phyloP scores from a whole-genome alignment of 2,888 invertebrate genomes.

The Entomobrya multifasciata region DNA sequence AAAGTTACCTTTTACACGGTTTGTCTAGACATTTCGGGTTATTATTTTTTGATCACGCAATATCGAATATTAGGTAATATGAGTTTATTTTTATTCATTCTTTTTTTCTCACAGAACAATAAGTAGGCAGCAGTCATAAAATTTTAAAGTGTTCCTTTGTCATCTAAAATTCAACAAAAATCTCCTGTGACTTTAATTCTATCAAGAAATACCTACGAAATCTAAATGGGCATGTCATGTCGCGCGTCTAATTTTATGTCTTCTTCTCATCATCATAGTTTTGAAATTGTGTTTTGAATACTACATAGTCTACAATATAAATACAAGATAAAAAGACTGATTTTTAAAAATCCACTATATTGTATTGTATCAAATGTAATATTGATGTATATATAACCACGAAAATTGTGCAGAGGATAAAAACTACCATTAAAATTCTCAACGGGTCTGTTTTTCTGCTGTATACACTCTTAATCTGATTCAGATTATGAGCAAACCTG shows the following conservation, averaged over 20 bases:
- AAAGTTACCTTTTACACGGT: too few species aligned
- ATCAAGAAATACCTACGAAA: neutral
- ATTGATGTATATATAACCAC: neutral
- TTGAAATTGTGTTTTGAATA: neutral
- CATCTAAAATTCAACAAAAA: neutral
- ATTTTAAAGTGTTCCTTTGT: neutral
- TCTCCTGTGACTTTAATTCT: conserved; percentile 21
- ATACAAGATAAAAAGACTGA: neutral
- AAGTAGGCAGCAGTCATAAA: conserved; percentile 13
- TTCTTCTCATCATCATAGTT: neutral
- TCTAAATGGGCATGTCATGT: conserved; percentile 29
- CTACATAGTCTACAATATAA: neutral
- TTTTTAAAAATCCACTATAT: too few species aligned
- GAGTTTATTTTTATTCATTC: conserved; percentile 2
- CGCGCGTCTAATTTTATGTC: conserved; percentile 5
- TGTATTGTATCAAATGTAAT: too few species aligned
- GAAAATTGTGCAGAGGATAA: neutral
- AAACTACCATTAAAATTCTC: conserved; percentile 48
- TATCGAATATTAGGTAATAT: neutral
- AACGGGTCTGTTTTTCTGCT: conserved; percentile 39
- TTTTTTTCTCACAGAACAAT: conserved; percentile 5
- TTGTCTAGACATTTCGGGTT: conserved; percentile 28
- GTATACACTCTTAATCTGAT: neutral
- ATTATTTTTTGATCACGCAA: neutral
- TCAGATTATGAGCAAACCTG: conserved; percentile 1